Base-by-base conservation (phyloP, 2,797 vertebrate species). In the Pipistrellus nathusii region DNA sequence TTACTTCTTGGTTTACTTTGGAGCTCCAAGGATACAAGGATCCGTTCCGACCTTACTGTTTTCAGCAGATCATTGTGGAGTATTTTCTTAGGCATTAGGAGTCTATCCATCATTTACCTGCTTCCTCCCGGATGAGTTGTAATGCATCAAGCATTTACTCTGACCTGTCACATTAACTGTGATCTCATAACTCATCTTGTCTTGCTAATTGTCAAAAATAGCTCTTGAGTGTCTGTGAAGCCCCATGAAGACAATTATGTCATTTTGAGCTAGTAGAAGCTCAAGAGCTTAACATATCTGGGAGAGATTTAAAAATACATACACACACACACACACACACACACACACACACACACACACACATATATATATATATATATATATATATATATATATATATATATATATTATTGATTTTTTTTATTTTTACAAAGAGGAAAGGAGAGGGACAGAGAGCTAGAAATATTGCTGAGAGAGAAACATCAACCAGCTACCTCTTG, bases 91-190 rank as follows among this genome's bases (percentile, higher is more conserved):
- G 75, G 21, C 23, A 59, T 44, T 86, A 84, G 53, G 78, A 95
- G 51, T 94, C 59, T 88, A 93, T 94, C 90, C 53, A 90, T 97
- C 92, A 96, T 90, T 76, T 92, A 76, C 11, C n/a, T 93, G 38
- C 46, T 72, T 90, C 82, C n/a, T 96, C 85, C 88, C 90, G 38
- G 51, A 35, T 90, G 66, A 92, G 75, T 92, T 71, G 35, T 89
- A 85, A 92, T 69, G 35, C 44, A 92, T 86, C 62, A 93, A 90
- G 44, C 38, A 25, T 94, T 94, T 82, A 80, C 83, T 87, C 27
- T 84, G 83, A 95, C 83, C 46, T 48, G 85, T 96, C 66, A 68
- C n/a, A 85, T 27, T 94, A 80, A 96, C 92, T 68, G 7, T 2
- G 10, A 41, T 90, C 71, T 83, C 80, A 94, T 95, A 81, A 93